Conservation (phyloP, 2,113 vertebrate species). For the Nesospiza acunhae region DNA sequence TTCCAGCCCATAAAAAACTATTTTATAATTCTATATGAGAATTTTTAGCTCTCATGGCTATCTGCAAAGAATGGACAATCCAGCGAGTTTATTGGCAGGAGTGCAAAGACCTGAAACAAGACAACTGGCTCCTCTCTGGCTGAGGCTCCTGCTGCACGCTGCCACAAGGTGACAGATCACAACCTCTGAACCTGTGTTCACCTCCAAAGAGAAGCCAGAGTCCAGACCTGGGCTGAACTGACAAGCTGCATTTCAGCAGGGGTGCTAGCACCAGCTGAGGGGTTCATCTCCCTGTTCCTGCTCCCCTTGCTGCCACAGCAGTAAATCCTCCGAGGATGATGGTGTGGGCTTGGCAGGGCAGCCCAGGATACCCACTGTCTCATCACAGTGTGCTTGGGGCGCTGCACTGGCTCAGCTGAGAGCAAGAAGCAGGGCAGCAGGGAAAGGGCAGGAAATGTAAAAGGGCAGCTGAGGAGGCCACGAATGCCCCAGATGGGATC, state of each 20-base stretch:
- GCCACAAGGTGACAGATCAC: background rate
- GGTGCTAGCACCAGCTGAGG: background rate
- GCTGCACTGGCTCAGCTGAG: background rate
- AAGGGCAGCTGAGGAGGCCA: background rate
- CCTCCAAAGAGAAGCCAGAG: background rate
- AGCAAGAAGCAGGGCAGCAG: background rate
- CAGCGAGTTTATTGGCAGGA: background rate
- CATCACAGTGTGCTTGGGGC: too few species aligned
- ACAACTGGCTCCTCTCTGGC: background rate
- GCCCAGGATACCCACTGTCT: rapidly evolving
- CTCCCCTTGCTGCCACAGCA: background rate
- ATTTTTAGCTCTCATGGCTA: background rate
- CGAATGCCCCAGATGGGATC: rapidly evolving
- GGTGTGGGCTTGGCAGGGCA: rapidly evolving
- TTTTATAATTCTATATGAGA: background rate
- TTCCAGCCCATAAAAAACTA: background rate
- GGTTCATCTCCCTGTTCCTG: background rate
- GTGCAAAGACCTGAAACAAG: background rate
- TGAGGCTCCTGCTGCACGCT: rapidly evolving
- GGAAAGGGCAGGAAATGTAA: background rate
- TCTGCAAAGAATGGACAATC: background rate
- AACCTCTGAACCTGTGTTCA: background rate
- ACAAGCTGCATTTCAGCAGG: background rate
- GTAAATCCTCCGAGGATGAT: background rate
- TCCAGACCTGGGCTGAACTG: background rate